Evolutionary conservation across 2,113 vertebrate species (phyloP), one percentile per base, ranked within the genome.

Genomic region (Halichoerus grypus): DNA sequence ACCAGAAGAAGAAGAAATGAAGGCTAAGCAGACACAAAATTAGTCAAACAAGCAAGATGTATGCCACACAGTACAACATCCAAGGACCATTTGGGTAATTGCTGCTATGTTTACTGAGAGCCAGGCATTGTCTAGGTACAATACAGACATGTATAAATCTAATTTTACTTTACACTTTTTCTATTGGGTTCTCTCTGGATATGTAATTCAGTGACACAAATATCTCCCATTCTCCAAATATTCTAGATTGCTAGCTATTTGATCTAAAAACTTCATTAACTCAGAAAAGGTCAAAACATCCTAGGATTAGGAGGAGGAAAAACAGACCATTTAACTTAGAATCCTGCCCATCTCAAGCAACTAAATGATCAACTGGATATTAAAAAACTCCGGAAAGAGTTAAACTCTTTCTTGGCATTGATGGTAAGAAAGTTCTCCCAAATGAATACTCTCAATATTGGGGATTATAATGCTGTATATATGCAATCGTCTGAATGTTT

Each of bases 191-290:
- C n/a, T 81, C 53, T 81, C 83, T 81, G 5, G 21, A 19, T 87
- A 71, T 4, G 4, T 89, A 80, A 89, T 26, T 63, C 46, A 77
- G 24, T 13, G n/a, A 39, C 9, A 94, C 14, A 59, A 65, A 83
- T 69, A 81, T 61, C 72, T 82, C 3, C 15, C 33, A 55, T 49
- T n/a, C 53, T 65, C 57, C 53, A 65, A 55, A 88, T 57, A 72
- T 11, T 77, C 81, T 72, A 88, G 36, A 42, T 84, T 59, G 53
- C 19, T 69, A 46, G 31, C 15, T 33, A 83, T 42, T 91, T 83
- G 59, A 57, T 36, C 59, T 69, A 71, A 82, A 81, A 36, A 53
- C 39, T 51, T 95, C 15, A n/a, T 87, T 93, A 39, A 39, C n/a
- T 61, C 18, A 53, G 42, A 59, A 53, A 88, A 42, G 46, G 72